Conservation (phyloP, 2,888 invertebrate genomes). For the Drosophila pegasa region DNA sequence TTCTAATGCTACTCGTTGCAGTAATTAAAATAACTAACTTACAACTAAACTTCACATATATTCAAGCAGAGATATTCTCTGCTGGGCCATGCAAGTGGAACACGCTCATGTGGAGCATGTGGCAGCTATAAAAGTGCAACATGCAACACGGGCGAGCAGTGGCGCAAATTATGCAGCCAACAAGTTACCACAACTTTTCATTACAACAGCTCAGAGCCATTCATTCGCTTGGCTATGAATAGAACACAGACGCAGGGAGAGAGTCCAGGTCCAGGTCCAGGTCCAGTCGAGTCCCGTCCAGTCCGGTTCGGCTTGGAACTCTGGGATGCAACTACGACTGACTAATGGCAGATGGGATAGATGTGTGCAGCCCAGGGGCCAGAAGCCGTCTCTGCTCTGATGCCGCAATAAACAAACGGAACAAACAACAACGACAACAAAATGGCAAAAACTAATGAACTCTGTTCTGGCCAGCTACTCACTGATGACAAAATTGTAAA, state of each 20-base stretch:
- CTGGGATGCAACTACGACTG: conserved; percentile 8
- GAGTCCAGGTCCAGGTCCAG: neutral
- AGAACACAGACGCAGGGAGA: conserved; percentile 8
- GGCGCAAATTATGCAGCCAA: conserved; percentile 43
- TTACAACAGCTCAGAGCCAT: conserved; percentile 53
- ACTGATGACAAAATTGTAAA: conserved; percentile 44
- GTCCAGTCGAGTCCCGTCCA: neutral
- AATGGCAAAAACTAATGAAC: conserved; percentile 69
- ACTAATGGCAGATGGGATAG: conserved; percentile 30
- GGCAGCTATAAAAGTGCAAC: conserved; percentile 50
- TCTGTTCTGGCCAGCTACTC: conserved; percentile 44
- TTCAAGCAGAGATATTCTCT: neutral
- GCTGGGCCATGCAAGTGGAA: neutral
- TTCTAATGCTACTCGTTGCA: neutral
- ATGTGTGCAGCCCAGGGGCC: conserved; percentile 23
- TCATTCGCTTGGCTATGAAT: conserved; percentile 34
- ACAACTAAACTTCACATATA: neutral
- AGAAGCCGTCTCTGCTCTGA: conserved; percentile 18
- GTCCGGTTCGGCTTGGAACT: neutral
- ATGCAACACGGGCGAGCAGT: conserved; percentile 34
- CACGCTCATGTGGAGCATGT: neutral
- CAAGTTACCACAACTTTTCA: conserved; percentile 69
- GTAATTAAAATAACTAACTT: conserved; percentile 4
- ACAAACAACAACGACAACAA: conserved; percentile 30
- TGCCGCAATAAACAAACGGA: conserved; percentile 39